Conservation (phyloP, 1,140 invertebrate genomes). For the Neotoxoptera formosana region DNA sequence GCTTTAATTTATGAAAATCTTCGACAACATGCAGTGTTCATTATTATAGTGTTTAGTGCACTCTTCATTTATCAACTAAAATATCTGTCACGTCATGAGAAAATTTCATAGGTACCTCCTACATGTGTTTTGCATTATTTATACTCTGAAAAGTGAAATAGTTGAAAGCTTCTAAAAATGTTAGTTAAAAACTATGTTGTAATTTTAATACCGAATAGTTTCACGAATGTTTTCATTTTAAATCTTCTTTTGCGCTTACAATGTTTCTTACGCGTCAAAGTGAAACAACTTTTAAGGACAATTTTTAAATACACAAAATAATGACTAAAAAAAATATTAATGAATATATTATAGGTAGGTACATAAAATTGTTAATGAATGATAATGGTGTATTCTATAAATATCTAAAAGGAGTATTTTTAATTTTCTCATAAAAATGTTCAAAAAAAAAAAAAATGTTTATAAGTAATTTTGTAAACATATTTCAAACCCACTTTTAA, state of each 20-base stretch:
- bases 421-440: background rate
- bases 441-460: background rate
- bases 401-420: background rate
- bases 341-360: background rate
- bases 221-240: background rate
- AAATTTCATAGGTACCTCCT: background rate
- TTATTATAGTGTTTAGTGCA: background rate
- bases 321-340: background rate
- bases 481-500: background rate
- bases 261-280: background rate
- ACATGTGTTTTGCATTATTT: conserved; percentile 8
- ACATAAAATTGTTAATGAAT: background rate
- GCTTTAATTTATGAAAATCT: conserved; percentile 25
- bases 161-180: background rate
- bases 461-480: background rate
- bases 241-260: background rate
- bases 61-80: conserved; percentile 6
- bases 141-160: background rate
- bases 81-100: background rate
- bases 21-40: background rate
- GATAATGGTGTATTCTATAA: background rate
- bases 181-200: background rate
- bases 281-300: background rate
- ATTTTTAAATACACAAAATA: background rate
- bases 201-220: background rate